Percentiles rank a stretch among this genome's conserved stretches.
These are phyloP conservation scores for Amyelois transitella DNA, from an alignment of 1,140 invertebrate species.

Conservation along the genomic window DNA sequence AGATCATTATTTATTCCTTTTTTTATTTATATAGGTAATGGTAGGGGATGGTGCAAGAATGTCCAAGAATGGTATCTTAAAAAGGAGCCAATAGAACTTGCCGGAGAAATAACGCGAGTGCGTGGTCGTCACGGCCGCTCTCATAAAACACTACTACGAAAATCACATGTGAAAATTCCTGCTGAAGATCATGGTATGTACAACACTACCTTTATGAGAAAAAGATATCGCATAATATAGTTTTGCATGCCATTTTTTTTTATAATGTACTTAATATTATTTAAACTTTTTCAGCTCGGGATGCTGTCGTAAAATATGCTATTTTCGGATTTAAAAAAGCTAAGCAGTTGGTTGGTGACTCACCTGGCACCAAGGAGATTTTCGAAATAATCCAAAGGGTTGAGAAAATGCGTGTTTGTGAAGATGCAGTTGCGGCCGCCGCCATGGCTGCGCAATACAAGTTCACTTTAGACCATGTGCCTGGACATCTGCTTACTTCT, in stretches of 20 bases:
- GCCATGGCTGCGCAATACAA: conserved; percentile 67
- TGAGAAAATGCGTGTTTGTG: conserved; percentile 76
- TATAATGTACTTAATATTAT: too few species aligned
- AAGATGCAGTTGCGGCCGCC: conserved; percentile 73
- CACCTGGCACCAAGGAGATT: conserved; percentile 63
- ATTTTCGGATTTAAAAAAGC: conserved; percentile 70
- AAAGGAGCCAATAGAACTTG: conserved; percentile 75
- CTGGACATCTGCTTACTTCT: conserved; percentile 78
- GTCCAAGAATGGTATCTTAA: conserved; percentile 78
- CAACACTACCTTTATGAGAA: neutral
- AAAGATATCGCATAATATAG: too few species aligned
- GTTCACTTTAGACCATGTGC: conserved; percentile 79
- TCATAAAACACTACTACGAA: conserved; percentile 80
- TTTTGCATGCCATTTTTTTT: too few species aligned
- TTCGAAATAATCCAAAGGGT: conserved; percentile 76
- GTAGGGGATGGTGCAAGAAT: conserved; percentile 77
- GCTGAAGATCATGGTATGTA: conserved; percentile 66
- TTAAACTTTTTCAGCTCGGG: conserved; percentile 47
- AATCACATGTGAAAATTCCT: conserved; percentile 76
- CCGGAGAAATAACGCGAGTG: conserved; percentile 78
- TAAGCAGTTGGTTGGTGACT: conserved; percentile 56
- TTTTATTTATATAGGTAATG: conserved; percentile 72
- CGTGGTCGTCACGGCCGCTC: conserved; percentile 78
- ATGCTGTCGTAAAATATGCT: conserved; percentile 75
- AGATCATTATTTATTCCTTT: neutral